Conservation (phyloP, 2,113 vertebrate genomes). For the Megaleporinus macrocephalus region DNA sequence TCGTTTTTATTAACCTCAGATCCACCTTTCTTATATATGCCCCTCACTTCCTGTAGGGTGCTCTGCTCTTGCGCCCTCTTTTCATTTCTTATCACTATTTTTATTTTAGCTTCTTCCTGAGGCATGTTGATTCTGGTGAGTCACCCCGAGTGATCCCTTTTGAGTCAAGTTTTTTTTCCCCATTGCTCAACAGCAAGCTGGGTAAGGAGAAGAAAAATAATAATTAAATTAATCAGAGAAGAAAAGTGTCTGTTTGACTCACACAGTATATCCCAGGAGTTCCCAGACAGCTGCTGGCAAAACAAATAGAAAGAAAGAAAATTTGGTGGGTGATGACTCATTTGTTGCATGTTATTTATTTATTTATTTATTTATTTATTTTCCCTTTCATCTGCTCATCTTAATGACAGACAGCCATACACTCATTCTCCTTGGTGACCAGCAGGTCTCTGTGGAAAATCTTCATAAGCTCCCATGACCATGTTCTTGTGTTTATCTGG, state of each 20-base stretch:
- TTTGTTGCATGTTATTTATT: not conserved
- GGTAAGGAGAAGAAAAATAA: not conserved
- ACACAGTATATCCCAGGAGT: not conserved
- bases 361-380: no score
- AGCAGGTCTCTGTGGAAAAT: not conserved
- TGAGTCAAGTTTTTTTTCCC: not conserved
- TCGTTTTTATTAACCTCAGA: not conserved
- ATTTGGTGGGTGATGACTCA: not conserved
- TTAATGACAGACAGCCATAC: not conserved
- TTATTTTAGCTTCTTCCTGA: not conserved
- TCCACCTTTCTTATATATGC: not conserved
- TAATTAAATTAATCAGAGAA: not conserved
- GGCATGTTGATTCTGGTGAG: not conserved
- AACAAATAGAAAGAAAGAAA: not conserved
- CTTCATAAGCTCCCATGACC: not conserved
- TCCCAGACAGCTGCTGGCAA: not conserved
- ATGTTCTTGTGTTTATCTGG: not conserved
- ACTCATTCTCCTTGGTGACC: not conserved
- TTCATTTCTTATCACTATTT: not conserved
- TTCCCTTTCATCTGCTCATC: not conserved
- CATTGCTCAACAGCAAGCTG: constrained; percentile 15
- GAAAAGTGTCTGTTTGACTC: constrained; percentile 1
- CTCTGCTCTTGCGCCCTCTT: not conserved
- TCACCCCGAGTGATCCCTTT: constrained; percentile 4
- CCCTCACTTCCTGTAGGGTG: not conserved